Base-by-base conservation (phyloP, 2,797 vertebrate genomes). In the Xyrichtys novacula region DNA sequence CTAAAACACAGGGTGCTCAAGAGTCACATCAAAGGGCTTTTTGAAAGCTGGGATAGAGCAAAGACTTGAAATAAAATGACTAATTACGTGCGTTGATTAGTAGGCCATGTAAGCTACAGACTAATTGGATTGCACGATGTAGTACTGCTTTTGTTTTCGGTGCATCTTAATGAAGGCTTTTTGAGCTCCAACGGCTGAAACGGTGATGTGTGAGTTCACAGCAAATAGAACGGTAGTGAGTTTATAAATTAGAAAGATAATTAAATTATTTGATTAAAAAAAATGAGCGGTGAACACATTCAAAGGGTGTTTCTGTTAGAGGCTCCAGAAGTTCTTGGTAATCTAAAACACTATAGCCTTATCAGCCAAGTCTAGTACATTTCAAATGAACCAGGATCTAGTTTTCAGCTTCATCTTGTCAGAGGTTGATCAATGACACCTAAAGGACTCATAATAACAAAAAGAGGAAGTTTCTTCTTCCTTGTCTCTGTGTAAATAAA, bases 31-130 rank as follows among this genome's bases (percentile, higher is more conserved):
- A 92, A 92, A 92, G 80, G 54, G 71, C 67, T 81, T 70, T 88
- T 86, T 85, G 80, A 90, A 85, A 81, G 71, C 76, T 55, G 7
- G 28, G 57, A 76, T 76, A 42, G 78, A 83, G 87, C 76, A 88
- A 80, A 86, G 83, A 78, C 86, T 85, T 82, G 74, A 86, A 83
- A 87, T 89, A 88, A 90, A 91, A 90, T 74, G 78, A 73, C 82
- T 92, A 86, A 90, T 91, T 90, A 88, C 42, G 20, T 80, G 80
- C 59, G 66, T 80, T 86, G 80, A 87, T 90, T 77, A 86, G 76
- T 56, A 61, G 80, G 72, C 81, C 74, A 52, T 77, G 76, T 84
- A 74, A 83, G 81, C 74, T 66, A 66, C 81, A 82, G 79, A 74
- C 77, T 89, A 89, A 91, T 88, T 89, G 84, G 85, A 85, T 87